These are phyloP conservation scores for Acholoe squamosa DNA, from an alignment of 2,888 invertebrate species.

Conservation along the genomic window DNA sequence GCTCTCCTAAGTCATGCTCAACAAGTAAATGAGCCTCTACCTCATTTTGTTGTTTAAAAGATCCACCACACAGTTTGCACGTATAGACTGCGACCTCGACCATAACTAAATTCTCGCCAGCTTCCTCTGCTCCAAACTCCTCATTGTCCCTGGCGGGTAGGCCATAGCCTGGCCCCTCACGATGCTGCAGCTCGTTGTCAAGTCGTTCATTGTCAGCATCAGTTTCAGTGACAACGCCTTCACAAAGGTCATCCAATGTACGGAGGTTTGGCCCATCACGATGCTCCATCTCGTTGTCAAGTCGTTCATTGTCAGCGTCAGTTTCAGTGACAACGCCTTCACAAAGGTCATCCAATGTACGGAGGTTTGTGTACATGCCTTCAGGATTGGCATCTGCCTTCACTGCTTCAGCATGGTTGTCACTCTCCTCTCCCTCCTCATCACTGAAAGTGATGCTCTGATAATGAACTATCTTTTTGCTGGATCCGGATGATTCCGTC, in stretches of 20 bases:
- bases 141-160: not conserved
- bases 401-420: not conserved
- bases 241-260: not conserved
- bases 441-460: conserved; percentile 29
- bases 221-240: not conserved
- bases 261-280: not conserved
- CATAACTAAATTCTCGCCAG: not conserved
- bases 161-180: not conserved
- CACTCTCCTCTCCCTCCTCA: conserved; percentile 33
- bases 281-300: not conserved
- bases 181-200: not conserved
- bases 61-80: not conserved
- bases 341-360: not conserved
- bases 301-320: not conserved
- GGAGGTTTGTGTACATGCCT: not conserved
- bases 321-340: not conserved
- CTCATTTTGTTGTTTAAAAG: not conserved
- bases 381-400: not conserved
- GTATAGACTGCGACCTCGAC: not conserved
- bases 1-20: conserved; percentile 44
- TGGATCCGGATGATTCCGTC: not conserved
- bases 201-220: not conserved
- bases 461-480: not conserved
- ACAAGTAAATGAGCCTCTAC: conserved; percentile 8
- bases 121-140: not conserved